phyloP scores from a whole-genome alignment of 2,797 vertebrate species.

The Tinamus major region DNA sequence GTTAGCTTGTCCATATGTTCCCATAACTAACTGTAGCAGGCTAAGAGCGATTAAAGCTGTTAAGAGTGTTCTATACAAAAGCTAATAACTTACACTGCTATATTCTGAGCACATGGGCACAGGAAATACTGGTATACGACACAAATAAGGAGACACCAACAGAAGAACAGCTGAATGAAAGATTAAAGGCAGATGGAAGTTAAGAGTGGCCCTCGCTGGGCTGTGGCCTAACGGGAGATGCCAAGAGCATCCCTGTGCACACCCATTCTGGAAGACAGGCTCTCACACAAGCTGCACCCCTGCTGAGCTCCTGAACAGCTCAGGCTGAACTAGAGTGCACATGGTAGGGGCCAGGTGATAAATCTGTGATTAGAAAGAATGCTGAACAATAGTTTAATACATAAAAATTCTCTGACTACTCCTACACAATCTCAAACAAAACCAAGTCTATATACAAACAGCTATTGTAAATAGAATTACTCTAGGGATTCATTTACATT shows the following conservation, averaged over 20 bases:
- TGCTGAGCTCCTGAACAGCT: neutral
- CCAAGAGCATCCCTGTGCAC: neutral
- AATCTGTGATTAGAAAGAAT: neutral
- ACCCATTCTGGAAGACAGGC: fast-evolving
- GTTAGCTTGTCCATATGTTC: neutral
- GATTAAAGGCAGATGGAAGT: neutral
- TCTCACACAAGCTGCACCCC: neutral
- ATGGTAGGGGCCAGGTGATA: fast-evolving
- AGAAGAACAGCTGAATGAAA: neutral
- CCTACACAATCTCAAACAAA: neutral
- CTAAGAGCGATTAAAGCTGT: neutral
- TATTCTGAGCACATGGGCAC: neutral
- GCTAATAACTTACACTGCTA: neutral
- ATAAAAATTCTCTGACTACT: neutral
- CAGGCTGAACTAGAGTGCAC: fast-evolving
- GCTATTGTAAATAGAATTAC: neutral
- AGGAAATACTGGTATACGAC: constrained; percentile 18
- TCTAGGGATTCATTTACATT: fast-evolving
- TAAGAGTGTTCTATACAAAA: neutral
- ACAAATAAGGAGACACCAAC: neutral
- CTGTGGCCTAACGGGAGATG: neutral
- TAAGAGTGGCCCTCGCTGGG: neutral
- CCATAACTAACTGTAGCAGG: neutral
- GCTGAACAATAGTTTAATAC: fast-evolving
- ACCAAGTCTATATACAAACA: neutral